Conservation (phyloP, 1,140 invertebrate species). For the Drosophila nikananu region DNA sequence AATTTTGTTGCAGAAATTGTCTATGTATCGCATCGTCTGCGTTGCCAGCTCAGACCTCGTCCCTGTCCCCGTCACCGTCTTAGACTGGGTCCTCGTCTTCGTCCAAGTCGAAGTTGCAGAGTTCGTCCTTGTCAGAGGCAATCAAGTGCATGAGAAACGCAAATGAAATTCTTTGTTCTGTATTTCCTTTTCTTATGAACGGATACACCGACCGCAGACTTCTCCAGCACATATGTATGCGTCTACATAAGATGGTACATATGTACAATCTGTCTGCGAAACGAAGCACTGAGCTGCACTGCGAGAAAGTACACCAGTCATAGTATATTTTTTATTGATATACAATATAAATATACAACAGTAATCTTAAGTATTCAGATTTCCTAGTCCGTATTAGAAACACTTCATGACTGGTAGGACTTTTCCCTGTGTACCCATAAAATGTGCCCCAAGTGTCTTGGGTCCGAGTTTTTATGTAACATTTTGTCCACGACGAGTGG, state of each 20-base stretch:
- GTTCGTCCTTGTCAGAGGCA: conserved; percentile 57
- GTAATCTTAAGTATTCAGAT: background rate
- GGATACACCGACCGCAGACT: conserved; percentile 62
- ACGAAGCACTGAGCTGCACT: conserved; percentile 5
- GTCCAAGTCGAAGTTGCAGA: conserved; percentile 38
- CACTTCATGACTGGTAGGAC: rapidly evolving
- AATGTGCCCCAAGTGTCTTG: conserved; percentile 50
- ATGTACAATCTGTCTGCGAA: conserved; percentile 8
- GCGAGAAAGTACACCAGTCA: background rate
- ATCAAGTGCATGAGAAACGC: conserved; percentile 81
- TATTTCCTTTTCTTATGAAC: conserved; percentile 66
- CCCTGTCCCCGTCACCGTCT: background rate
- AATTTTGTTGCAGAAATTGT: conserved; percentile 76
- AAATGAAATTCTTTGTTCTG: conserved; percentile 77
- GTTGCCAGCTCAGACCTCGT: conserved; percentile 12
- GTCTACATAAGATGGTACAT: conserved; percentile 11
- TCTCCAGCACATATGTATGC: conserved; percentile 18
- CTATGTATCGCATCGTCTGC: conserved; percentile 67
- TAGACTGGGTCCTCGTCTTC: conserved; percentile 10
- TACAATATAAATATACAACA: background rate
- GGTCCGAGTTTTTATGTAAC: conserved; percentile 64
- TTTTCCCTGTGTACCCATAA: conserved; percentile 26
- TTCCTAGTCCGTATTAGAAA: background rate
- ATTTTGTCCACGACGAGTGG: conserved; percentile 56
- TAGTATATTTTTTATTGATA: too few species aligned